Base-by-base conservation (phyloP, 2,113 vertebrate genomes). In the Choloepus hoffmanni region DNA sequence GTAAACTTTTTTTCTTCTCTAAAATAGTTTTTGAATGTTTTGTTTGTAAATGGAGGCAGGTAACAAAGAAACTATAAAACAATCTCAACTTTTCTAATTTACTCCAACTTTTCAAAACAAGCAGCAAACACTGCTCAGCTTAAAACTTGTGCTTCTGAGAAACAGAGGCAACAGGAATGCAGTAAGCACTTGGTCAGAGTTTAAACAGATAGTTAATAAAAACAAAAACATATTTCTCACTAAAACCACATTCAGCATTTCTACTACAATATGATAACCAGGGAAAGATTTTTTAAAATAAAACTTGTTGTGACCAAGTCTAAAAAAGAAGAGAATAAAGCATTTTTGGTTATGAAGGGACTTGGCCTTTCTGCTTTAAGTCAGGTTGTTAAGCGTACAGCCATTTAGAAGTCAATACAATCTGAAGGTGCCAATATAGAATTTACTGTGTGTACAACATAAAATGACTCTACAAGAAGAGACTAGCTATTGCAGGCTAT, bases 391-490 rank as follows among this genome's bases (percentile, higher is more conserved):
- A 63, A 92, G 96, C 95, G 90, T 96, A 95, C 68, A 21, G 0
- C 78, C 98, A 98, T 96, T 97, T 98, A 98, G 98, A 98, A 98
- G 98, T 99, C 99, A 99, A 99, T 99, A 99, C 95, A 97, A 95
- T 97, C 96, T 98, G 98, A 98, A 99, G 98, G 98, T 98, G 77
- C 99, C 99, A 99, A 98, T 98, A 98, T 74, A 97, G 98, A 98
- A 98, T 98, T 98, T 97, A 98, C 98, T 97, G 98, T 98, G 98
- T 85, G 96, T 97, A 96, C 98, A 98, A 98, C 98, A 98, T 98
- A 99, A 99, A 99, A 99, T 98, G 98, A 99, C 98, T 99, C 98
- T 98, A 98, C 97, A 97, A 96, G 97, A 97, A 97, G 95, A 98
- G 98, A 98, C 98, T 96, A 98, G 98, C 98, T 98, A 98, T 98